Conservation (phyloP, 2,797 vertebrate species). For the Phrynocephalus guinanensis region DNA sequence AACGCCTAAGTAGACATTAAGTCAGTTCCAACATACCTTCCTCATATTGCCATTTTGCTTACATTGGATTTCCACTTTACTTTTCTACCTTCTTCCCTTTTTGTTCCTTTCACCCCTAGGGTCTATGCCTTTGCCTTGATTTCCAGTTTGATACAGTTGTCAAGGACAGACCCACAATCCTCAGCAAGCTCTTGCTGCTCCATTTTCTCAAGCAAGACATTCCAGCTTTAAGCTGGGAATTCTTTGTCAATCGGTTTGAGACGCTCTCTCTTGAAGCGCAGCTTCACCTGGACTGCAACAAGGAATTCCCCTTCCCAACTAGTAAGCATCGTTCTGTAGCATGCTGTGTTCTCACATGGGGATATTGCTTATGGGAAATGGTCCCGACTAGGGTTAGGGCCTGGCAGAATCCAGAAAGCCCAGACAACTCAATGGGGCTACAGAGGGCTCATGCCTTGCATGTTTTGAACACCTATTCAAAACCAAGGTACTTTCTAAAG, state of each 20-base stretch:
- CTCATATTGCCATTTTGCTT: background rate
- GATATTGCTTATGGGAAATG: background rate
- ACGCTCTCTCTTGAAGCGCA: slow-evolving; percentile 97
- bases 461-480: background rate
- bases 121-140: slow-evolving; percentile 95
- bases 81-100: background rate
- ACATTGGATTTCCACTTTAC: too few relatives aligned
- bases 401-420: too few relatives aligned
- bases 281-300: slow-evolving; percentile 98
- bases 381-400: too few relatives aligned
- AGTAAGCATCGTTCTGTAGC: slow-evolving; percentile 81
- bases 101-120: slow-evolving; percentile 74
- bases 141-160: slow-evolving; percentile 99
- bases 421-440: too few relatives aligned
- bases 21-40: background rate
- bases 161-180: slow-evolving; percentile 94
- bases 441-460: too few relatives aligned
- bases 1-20: background rate
- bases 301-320: slow-evolving; percentile 98
- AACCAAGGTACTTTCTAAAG: background rate
- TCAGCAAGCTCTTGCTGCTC: slow-evolving; percentile 95
- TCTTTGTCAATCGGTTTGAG: slow-evolving; percentile 98
- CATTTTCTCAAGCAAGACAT: slow-evolving; percentile 96
- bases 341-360: slow-evolving; percentile 34
- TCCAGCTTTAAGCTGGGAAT: slow-evolving; percentile 98